Conservation (phyloP, 2,888 invertebrate species). For the Smittia aterrima region DNA sequence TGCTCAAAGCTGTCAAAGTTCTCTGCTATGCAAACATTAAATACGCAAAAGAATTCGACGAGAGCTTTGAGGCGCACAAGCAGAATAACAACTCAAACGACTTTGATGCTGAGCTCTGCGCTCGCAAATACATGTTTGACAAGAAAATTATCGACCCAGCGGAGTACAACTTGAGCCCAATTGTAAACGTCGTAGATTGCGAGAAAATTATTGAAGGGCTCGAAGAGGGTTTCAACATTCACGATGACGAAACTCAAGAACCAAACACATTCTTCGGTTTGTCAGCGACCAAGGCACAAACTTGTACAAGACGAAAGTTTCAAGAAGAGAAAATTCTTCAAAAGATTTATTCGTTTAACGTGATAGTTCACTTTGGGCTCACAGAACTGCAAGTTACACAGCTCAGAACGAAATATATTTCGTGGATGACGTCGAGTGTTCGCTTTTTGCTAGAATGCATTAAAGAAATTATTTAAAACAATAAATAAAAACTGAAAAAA, state of each 20-base stretch:
- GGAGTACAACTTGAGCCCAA: neutral
- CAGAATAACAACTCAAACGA: neutral
- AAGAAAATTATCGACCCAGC: constrained; percentile 8
- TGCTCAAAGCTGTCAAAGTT: neutral
- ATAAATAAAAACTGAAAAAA: too few relatives aligned
- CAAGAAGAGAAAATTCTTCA: neutral
- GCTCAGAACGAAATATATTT: neutral
- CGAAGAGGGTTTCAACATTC: neutral
- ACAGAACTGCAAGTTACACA: neutral
- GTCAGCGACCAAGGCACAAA: neutral
- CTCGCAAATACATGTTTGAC: neutral
- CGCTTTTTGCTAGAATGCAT: constrained; percentile 10
- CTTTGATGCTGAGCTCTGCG: neutral
- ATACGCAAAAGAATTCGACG: neutral
- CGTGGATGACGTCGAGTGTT: neutral
- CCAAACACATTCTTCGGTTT: constrained; percentile 15
- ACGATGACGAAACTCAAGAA: neutral
- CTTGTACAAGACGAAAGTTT: neutral
- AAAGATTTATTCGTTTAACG: neutral
- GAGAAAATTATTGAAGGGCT: neutral
- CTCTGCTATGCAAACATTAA: neutral
- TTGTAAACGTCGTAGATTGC: neutral
- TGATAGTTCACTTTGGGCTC: neutral
- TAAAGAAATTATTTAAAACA: constrained; percentile 2
- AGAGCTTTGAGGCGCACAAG: neutral